Percentiles rank a stretch among this genome's conserved stretches.
These are phyloP conservation scores for Bhutanitis thaidina DNA, from an alignment of 2,888 invertebrate species.

Conservation along the genomic window DNA sequence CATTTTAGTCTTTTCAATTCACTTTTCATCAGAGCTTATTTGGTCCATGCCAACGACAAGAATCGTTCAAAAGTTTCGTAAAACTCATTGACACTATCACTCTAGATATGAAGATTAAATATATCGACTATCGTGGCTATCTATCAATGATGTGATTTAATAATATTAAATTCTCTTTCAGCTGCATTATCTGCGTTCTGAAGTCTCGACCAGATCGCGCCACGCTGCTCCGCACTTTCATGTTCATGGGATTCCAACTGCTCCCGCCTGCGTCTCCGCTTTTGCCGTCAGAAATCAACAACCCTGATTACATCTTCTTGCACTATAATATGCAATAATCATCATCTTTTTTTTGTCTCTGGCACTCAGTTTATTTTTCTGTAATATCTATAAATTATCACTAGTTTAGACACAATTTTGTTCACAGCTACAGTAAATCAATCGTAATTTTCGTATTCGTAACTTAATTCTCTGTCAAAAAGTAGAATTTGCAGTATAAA, in stretches of 20 bases:
- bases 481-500: neutral
- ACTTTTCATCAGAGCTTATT: too few species aligned
- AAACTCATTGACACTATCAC: too few species aligned
- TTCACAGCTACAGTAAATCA: too few species aligned
- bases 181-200: conserved; percentile 85
- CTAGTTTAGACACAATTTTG: too few species aligned
- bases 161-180: conserved; percentile 34
- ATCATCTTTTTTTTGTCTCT: conserved; percentile 15
- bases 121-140: too few species aligned
- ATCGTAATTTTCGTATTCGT: too few species aligned
- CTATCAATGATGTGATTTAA: neutral
- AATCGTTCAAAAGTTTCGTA: too few species aligned
- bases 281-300: conserved; percentile 74
- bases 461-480: too few species aligned
- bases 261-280: conserved; percentile 88
- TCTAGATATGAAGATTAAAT: too few species aligned
- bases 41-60: too few species aligned
- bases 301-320: conserved; percentile 77
- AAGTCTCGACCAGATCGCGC: conserved; percentile 92
- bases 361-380: conserved; percentile 9
- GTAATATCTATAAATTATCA: too few species aligned
- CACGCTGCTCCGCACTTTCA: conserved; percentile 95
- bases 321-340: conserved; percentile 70
- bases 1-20: too few species aligned
- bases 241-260: conserved; percentile 96